These are phyloP conservation scores for Hoplodrina ambigua DNA, from an alignment of 2,888 invertebrate species.

Conservation along the genomic window DNA sequence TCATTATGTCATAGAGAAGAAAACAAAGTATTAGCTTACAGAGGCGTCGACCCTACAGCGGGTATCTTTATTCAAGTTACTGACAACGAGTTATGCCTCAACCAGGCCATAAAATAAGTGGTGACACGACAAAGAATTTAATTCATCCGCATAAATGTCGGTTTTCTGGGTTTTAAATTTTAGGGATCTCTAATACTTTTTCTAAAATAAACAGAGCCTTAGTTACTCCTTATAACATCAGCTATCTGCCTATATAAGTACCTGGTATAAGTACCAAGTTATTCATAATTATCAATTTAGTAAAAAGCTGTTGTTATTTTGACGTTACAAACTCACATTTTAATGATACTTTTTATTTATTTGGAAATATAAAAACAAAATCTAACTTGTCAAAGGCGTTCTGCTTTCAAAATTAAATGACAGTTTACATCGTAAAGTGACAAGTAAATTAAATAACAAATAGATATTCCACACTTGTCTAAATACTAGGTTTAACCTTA, in stretches of 20 bases:
- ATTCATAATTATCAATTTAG: too few species aligned
- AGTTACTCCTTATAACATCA: too few species aligned
- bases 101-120: constrained; percentile 39
- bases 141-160: too few species aligned
- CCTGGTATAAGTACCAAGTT: too few species aligned
- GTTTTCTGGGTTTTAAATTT: too few species aligned
- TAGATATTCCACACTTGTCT: constrained; percentile 16
- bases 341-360: too few species aligned
- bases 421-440: constrained; percentile 6
- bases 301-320: too few species aligned
- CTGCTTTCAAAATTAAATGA: not conserved
- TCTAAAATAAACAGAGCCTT: too few species aligned
- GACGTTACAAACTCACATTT: too few species aligned
- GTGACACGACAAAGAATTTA: not conserved
- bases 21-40: constrained; percentile 58
- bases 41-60: constrained; percentile 46
- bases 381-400: not conserved
- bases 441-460: constrained; percentile 22
- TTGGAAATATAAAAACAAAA: not conserved
- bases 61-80: constrained; percentile 44
- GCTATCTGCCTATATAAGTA: too few species aligned
- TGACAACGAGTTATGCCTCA: constrained; percentile 36
- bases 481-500: constrained; percentile 30
- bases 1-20: constrained; percentile 51
- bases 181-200: too few species aligned